A percentile compares a stretch with the other conserved stretches of the same genome.
phyloP scores from a whole-genome alignment of 2,113 vertebrate genomes.

The Tupaia chinensis region DNA sequence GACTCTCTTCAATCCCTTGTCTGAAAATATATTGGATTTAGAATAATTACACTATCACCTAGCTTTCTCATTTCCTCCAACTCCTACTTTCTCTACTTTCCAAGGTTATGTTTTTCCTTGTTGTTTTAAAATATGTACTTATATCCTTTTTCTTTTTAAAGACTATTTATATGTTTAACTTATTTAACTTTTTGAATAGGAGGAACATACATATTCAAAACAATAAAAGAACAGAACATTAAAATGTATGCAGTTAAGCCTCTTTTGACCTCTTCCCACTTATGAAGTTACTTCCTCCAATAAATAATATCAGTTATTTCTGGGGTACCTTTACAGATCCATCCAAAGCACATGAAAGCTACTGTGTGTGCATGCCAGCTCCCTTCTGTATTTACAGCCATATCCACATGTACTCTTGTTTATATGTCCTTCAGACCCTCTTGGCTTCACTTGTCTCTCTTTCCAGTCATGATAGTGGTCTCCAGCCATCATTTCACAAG shows the following conservation, averaged over 20 bases:
- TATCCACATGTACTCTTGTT: neutral
- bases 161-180: neutral
- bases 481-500: neutral
- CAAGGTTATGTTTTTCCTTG: neutral
- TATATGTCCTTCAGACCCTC: neutral
- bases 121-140: conserved; percentile 8
- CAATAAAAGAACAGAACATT: neutral
- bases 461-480: neutral
- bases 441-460: neutral
- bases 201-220: neutral
- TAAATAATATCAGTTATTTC: neutral
- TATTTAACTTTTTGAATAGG: neutral
- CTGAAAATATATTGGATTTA: neutral
- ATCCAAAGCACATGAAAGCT: neutral
- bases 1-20: neutral
- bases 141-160: neutral
- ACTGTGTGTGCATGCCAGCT: accelerated
- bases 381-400: neutral
- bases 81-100: neutral
- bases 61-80: neutral
- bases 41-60: neutral
- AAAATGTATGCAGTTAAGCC: neutral
- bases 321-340: neutral
- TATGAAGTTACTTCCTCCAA: neutral
- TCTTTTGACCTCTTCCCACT: neutral